A percentile compares a stretch with the other conserved stretches of the same genome.
These are phyloP conservation scores for Drosophila stalkeri DNA, from an alignment of 2,888 invertebrate species.

Conservation along the genomic window DNA sequence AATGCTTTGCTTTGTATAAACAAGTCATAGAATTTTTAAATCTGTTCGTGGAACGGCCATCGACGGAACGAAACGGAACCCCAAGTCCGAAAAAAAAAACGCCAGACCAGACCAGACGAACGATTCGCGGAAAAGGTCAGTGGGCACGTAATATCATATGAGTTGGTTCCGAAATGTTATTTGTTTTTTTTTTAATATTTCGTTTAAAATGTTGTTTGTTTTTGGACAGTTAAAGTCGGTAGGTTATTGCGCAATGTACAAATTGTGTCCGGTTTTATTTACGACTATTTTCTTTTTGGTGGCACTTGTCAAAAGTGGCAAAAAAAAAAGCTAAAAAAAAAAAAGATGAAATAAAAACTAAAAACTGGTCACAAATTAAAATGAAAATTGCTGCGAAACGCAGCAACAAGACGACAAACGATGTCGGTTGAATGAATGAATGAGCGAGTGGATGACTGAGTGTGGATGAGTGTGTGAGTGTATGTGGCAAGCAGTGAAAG, in stretches of 20 bases:
- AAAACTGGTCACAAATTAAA: slow-evolving; percentile 48
- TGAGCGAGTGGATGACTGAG: slow-evolving; percentile 44
- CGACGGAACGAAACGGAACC: slow-evolving; percentile 18
- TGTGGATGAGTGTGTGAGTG: slow-evolving; percentile 22
- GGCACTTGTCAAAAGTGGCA: slow-evolving; percentile 64
- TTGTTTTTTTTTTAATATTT: slow-evolving; percentile 5
- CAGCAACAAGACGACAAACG: slow-evolving; percentile 70
- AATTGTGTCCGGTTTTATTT: slow-evolving; percentile 61
- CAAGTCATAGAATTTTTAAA: slow-evolving; percentile 55
- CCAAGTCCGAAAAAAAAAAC: neutral
- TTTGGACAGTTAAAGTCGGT: slow-evolving; percentile 20
- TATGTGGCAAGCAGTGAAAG: slow-evolving; percentile 58
- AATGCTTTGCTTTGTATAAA: slow-evolving; percentile 38
- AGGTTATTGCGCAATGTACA: slow-evolving; percentile 63
- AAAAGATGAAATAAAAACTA: slow-evolving; percentile 36
- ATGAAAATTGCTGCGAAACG: slow-evolving; percentile 59
- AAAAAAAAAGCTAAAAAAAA: slow-evolving; percentile 23
- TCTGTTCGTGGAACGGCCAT: slow-evolving; percentile 42
- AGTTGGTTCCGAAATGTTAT: slow-evolving; percentile 26
- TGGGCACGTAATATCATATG: slow-evolving; percentile 21
- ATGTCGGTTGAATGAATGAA: slow-evolving; percentile 60
- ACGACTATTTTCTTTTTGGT: slow-evolving; percentile 29
- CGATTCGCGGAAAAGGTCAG: slow-evolving; percentile 61
- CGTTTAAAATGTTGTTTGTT: neutral
- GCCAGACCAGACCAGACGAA: neutral